Evolutionary conservation across 2,888 invertebrate species (phyloP).

Genomic region (Scaptomyza parva): DNA sequence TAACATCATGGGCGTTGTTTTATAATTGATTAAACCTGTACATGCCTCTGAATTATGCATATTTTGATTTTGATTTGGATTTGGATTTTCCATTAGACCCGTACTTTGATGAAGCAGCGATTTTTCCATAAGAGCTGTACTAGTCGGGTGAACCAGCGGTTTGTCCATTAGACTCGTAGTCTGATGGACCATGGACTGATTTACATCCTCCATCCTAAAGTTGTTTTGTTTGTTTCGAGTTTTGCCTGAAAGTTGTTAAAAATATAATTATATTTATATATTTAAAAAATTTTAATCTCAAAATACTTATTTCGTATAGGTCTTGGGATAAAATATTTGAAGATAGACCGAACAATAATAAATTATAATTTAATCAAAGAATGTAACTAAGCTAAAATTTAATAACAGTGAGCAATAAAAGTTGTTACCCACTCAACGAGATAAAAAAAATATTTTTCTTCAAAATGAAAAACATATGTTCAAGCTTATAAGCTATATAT

Average conservation of each 20-base stretch:
- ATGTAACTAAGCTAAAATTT: background rate
- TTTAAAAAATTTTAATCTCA: too few species aligned
- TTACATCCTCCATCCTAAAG: conserved; percentile 43
- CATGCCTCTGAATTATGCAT: conserved; percentile 21
- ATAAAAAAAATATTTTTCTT: background rate
- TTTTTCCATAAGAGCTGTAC: background rate
- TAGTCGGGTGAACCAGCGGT: conserved; percentile 4
- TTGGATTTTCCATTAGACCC: conserved; percentile 22
- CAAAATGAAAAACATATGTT: background rate
- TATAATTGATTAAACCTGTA: conserved; percentile 37
- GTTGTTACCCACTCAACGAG: background rate
- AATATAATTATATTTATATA: background rate
- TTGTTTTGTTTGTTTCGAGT: background rate
- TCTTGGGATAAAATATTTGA: too few species aligned
- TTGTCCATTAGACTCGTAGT: conserved; percentile 12
- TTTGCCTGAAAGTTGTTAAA: conserved; percentile 27
- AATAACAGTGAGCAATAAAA: background rate
- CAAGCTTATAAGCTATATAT: too few species aligned
- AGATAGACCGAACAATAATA: too few species aligned
- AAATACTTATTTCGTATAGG: too few species aligned
- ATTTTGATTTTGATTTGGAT: conserved; percentile 12
- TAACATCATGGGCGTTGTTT: conserved; percentile 26
- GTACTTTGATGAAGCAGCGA: conserved; percentile 10
- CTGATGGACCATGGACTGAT: conserved; percentile 26
- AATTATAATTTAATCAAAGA: background rate